Evolutionary conservation across 2,797 vertebrate genomes (phyloP).

Genomic region (Trematomus bernacchii): DNA sequence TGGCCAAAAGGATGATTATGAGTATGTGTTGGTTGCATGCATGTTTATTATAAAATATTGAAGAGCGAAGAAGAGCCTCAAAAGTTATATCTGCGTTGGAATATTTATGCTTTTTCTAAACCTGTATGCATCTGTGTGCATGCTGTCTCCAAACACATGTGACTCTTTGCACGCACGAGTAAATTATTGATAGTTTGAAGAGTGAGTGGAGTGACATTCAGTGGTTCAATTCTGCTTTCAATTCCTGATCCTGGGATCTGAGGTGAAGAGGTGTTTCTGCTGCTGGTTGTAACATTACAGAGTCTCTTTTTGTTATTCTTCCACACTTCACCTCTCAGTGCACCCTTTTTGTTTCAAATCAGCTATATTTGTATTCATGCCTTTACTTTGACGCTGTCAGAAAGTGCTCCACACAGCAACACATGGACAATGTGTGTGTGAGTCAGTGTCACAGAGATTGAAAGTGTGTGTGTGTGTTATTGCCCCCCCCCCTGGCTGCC

Average conservation of each 20-base stretch:
- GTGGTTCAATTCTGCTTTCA: conserved; percentile 49
- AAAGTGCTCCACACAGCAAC: conserved; percentile 43
- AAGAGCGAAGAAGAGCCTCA: neutral
- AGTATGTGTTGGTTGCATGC: conserved; percentile 13
- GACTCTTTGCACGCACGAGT: conserved; percentile 43
- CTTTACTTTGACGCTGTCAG: conserved; percentile 50
- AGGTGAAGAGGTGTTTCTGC: neutral
- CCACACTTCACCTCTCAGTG: too few species aligned
- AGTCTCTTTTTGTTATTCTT: neutral
- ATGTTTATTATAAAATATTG: neutral
- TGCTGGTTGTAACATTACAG: neutral
- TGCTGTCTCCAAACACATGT: conserved; percentile 24
- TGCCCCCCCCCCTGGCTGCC: conserved; percentile 35
- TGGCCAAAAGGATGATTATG: conserved; percentile 2
- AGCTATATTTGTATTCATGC: conserved; percentile 34
- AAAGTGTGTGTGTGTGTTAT: conserved; percentile 43
- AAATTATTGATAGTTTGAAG: conserved; percentile 62
- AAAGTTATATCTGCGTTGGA: neutral
- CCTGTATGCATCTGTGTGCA: neutral
- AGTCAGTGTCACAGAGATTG: conserved; percentile 1
- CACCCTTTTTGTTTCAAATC: conserved; percentile 22
- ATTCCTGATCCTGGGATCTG: conserved; percentile 10
- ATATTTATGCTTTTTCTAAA: neutral
- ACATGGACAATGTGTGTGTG: conserved; percentile 34
- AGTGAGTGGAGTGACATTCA: conserved; percentile 25